Evolutionary conservation across 2,797 vertebrate species (phyloP), one percentile per base, ranked within the genome.

Genomic region (Emydoidea blandingii): DNA sequence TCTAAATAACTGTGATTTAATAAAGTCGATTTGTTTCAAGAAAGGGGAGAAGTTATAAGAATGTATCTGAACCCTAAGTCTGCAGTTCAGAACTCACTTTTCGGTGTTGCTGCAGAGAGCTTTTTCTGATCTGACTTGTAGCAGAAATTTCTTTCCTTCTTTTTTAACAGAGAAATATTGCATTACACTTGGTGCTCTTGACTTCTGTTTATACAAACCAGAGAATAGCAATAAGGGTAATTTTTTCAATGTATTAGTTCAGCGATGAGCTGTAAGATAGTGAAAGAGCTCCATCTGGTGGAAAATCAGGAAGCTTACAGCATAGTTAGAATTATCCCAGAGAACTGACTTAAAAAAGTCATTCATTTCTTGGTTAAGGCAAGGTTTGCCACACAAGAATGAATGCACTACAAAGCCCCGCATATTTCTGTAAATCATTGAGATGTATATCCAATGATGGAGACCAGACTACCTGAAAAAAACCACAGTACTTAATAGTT

Each of bases 221-320:
- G 6, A 19, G 4, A 85, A 59, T 1, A 25, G 18, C 4, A 34
- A 21, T 72, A 89, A 54, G 2, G 3, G 59, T 5, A 74, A 0
- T 14, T 2, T 5, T 23, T 7, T 0, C 2, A 19, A 12, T 5
- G 0, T 4, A 16, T 15, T 41, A 29, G 15, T 50, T 14, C 34
- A 21, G 2, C 5, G 18, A 7, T 12, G 31, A 83, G 10, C 15
- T 91, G 2, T 93, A 92, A 18, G 7, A 15, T 2, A 83, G 81
- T 72, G 50, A 62, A 57, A 81, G 85, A 79, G 93, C 95, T 34
- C 97, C 97, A 97, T 95, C 97, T 97, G 81, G 95, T 97, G 97
- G 96, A 47, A 79, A 14, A 88, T 78, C 31, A 12, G 34, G 5
- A 83, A 83, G 0, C 2, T 79, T 95, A 62, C 94, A 94, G 7